Evolutionary conservation across 2,797 vertebrate genomes (phyloP), one percentile per base, ranked within the genome.

Genomic region (Bryconaethiops microstoma): DNA sequence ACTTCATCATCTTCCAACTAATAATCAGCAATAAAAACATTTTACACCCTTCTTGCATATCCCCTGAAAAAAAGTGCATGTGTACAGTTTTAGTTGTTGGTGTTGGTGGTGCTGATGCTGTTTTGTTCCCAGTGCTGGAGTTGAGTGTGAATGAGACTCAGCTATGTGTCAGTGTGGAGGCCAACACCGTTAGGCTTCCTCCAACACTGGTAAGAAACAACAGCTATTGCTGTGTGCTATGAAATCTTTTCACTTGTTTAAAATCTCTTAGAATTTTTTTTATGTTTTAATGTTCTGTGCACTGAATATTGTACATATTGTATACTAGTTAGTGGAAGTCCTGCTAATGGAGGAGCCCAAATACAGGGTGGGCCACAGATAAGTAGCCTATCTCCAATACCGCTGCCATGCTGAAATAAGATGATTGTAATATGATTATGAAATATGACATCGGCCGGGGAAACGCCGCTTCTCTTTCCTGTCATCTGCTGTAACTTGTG

Each of bases 111-210:
- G 76, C 78, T 95, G 76, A 92, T 63, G 79, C 85, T 78, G 79
- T 86, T 78, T 79, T 79, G 82, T 78, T 91, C 84, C 85, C 86
- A 98, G 97, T 92, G 82, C n/a, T 97, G 87, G 92, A 95, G 87
- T 80, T 98, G 83, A 96, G 77, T 84, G 93, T 93, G 86, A 93
- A 90, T 29, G 94, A 95, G 76, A 93, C 88, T 9, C 95, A 95
- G 35, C 88, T 97, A 84, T 96, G 95, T 87, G 78, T 98, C 83
- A 94, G 95, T 77, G 25, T 97, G 52, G 93, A 96, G 84, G 89
- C 92, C 71, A 92, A 75, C 83, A 90, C 90, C 0, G 77, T 98
- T 85, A 90, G 93, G 55, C 89, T 97, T 68, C 94, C 95, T 8
- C 95, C 90, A 1, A 80, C 92, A 25, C 81, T 92, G 87, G 97